Evolutionary conservation across 23 tunicate species (phyloP).

Genomic region (Phallusia fumigata): DNA sequence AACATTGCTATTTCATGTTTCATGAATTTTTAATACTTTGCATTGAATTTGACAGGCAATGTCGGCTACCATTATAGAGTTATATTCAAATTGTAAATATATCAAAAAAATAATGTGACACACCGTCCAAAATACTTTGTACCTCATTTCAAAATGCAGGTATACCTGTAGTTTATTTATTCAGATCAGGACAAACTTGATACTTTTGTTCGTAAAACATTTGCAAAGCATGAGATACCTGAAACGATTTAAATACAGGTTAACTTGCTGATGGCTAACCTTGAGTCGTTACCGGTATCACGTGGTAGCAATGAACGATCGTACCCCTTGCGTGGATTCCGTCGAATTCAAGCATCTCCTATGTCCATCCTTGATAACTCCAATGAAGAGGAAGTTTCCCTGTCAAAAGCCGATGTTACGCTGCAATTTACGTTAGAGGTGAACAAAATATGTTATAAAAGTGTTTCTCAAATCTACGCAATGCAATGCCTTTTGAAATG

Average conservation of each 20-base stretch:
- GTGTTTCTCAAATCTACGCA: too few relatives aligned
- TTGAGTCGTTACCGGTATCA: constrained; percentile 86
- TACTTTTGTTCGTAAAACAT: too few relatives aligned
- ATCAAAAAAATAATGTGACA: too few relatives aligned
- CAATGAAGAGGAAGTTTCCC: constrained; percentile 63
- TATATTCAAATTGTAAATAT: too few relatives aligned
- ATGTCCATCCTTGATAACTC: constrained; percentile 59
- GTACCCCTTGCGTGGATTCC: constrained; percentile 43
- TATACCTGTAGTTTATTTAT: too few relatives aligned
- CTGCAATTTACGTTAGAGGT: constrained; percentile 82
- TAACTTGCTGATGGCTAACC: constrained; percentile 70
- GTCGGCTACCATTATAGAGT: too few relatives aligned
- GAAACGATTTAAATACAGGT: constrained; percentile 30
- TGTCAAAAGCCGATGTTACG: constrained; percentile 85
- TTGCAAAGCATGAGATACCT: background rate
- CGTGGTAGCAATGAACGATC: constrained; percentile 71
- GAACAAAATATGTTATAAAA: too few relatives aligned
- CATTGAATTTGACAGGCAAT: background rate
- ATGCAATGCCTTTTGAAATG: too few relatives aligned
- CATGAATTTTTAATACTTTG: background rate
- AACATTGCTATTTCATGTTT: background rate
- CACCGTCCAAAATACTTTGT: too few relatives aligned
- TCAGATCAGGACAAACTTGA: too few relatives aligned
- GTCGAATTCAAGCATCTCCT: constrained; percentile 46
- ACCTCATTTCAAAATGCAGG: too few relatives aligned